Conservation (phyloP, 2,888 invertebrate genomes). For the Andrena flavipes region DNA sequence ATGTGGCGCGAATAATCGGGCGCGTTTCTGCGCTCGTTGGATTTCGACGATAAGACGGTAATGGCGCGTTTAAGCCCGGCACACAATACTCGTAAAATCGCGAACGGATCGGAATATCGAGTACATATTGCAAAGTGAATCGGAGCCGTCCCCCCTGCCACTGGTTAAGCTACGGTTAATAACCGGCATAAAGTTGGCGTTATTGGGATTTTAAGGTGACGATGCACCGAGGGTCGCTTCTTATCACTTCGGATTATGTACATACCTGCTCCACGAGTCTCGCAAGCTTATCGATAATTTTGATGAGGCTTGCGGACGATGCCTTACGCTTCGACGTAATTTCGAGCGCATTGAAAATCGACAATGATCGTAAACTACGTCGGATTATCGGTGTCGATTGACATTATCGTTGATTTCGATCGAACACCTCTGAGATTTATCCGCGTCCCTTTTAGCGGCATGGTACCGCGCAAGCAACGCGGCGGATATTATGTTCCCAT, state of each 20-base stretch:
- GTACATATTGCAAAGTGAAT: slow-evolving; percentile 1
- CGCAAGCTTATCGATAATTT: slow-evolving; percentile 3
- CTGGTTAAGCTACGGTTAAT: slow-evolving; percentile 30
- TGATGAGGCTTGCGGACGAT: neutral
- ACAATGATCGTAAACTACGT: slow-evolving; percentile 39
- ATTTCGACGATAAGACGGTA: slow-evolving; percentile 48
- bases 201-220: slow-evolving; percentile 29
- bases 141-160: neutral
- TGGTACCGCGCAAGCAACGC: neutral
- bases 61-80: slow-evolving; percentile 31
- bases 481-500: slow-evolving; percentile 13
- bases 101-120: slow-evolving; percentile 25
- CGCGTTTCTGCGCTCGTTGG: slow-evolving; percentile 32
- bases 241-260: slow-evolving; percentile 13
- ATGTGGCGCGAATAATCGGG: slow-evolving; percentile 20
- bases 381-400: slow-evolving; percentile 37
- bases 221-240: neutral
- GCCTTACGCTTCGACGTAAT: neutral
- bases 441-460: slow-evolving; percentile 29
- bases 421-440: slow-evolving; percentile 29
- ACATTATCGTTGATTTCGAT: slow-evolving; percentile 36
- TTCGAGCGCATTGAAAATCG: slow-evolving; percentile 12
- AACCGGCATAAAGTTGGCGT: slow-evolving; percentile 36
- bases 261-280: slow-evolving; percentile 11
- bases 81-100: slow-evolving; percentile 43